Conservation (phyloP, 1,140 invertebrate species). For the Drosophila nigromelanica region DNA sequence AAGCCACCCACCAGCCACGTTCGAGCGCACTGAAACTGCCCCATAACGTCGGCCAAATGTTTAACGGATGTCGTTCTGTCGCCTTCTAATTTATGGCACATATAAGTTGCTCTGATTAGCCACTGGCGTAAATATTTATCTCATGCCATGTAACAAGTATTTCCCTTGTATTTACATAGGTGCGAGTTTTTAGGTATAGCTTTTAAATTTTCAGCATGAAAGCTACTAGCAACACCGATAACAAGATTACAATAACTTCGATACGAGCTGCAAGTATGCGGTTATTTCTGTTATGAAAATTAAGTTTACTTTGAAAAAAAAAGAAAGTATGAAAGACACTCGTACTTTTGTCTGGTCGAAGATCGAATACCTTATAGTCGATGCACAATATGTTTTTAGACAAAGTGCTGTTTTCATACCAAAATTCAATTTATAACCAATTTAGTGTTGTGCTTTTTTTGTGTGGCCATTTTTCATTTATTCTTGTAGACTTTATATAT, state of each 20-base stretch:
- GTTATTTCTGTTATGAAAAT: conserved; percentile 63
- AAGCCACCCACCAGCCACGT: conserved; percentile 38
- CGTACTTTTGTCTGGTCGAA: not conserved
- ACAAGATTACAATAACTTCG: conserved; percentile 13
- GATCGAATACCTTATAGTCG: not conserved
- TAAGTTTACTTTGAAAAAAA: conserved; percentile 48
- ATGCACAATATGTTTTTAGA: no score
- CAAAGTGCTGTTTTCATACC: no score
- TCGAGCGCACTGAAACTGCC: conserved; percentile 53
- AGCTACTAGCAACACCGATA: not conserved
- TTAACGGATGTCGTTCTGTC: conserved; percentile 57
- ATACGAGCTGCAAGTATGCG: conserved; percentile 8
- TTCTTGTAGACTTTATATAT: no score
- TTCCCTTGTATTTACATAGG: not conserved
- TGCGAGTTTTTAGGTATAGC: not conserved
- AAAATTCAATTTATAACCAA: no score
- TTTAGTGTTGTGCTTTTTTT: no score
- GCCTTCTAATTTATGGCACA: conserved; percentile 77
- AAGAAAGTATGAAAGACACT: conserved; percentile 40
- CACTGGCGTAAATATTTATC: conserved; percentile 60
- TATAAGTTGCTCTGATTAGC: conserved; percentile 78
- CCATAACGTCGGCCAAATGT: conserved; percentile 62
- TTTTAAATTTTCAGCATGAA: conserved; percentile 9
- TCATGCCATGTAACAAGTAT: conserved; percentile 2
- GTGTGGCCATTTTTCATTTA: no score